Evolutionary conservation across 1,140 invertebrate species (phyloP).

Genomic region (Lithobius niger): DNA sequence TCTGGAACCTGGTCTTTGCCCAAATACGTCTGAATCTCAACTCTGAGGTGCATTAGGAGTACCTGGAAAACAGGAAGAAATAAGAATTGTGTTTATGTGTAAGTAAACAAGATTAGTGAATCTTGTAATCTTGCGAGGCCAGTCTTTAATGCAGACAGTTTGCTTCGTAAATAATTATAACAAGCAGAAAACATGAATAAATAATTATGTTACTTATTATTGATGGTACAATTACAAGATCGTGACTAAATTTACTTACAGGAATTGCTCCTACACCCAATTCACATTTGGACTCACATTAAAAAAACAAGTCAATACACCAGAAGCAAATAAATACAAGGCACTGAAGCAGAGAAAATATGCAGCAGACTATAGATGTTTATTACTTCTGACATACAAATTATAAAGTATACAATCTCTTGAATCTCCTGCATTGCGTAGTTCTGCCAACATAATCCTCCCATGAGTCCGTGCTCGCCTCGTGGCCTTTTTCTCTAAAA

Average conservation of each 20-base stretch:
- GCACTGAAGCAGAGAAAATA: too few relatives aligned
- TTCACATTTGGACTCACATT: too few relatives aligned
- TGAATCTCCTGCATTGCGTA: too few relatives aligned
- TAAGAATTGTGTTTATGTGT: background rate
- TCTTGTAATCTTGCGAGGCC: background rate
- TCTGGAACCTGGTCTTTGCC: slow-evolving; percentile 35
- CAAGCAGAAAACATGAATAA: background rate
- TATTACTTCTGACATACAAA: too few relatives aligned
- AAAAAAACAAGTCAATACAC: too few relatives aligned
- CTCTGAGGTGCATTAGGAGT: slow-evolving; percentile 1
- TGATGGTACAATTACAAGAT: background rate
- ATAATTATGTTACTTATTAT: background rate
- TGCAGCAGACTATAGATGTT: too few relatives aligned
- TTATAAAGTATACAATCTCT: too few relatives aligned
- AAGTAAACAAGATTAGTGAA: background rate
- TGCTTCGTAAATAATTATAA: background rate
- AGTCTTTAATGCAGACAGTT: background rate
- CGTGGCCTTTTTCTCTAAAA: too few relatives aligned
- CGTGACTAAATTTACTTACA: background rate
- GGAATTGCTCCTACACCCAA: too few relatives aligned
- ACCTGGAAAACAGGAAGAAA: slow-evolving; percentile 1
- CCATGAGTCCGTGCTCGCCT: too few relatives aligned
- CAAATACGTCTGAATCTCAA: slow-evolving; percentile 1
- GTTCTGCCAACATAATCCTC: too few relatives aligned
- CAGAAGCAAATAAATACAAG: too few relatives aligned